Evolutionary conservation across 2,888 invertebrate species (phyloP).

Genomic region (Mimas tiliae): DNA sequence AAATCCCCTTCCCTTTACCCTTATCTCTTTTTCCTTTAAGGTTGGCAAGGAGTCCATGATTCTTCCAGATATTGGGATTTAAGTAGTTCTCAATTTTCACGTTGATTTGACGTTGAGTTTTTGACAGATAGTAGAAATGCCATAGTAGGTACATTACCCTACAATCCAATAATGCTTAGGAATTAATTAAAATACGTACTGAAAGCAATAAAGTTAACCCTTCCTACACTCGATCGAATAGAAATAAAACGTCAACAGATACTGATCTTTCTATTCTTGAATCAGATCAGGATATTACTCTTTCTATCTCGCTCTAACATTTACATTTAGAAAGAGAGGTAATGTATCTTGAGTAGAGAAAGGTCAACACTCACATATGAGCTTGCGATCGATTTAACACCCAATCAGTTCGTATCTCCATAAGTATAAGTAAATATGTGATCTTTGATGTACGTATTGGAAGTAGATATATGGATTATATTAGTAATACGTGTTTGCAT

Average conservation of each 20-base stretch:
- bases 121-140: no score
- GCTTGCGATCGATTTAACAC: conserved; percentile 34
- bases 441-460: not conserved
- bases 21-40: no score
- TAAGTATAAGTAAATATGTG: conserved; percentile 6
- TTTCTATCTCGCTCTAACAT: conserved; percentile 24
- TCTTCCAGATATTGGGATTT: no score
- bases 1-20: no score
- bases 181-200: conserved; percentile 5
- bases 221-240: not conserved
- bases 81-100: no score
- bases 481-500: not conserved
- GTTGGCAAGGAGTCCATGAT: no score
- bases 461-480: not conserved
- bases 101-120: no score
- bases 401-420: conserved; percentile 32
- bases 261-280: conserved; percentile 33
- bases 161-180: not conserved
- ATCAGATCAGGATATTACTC: conserved; percentile 34
- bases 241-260: conserved; percentile 34
- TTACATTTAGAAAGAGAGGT: conserved; percentile 25
- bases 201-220: conserved; percentile 20
- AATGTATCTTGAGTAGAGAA: conserved; percentile 24
- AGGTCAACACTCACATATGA: conserved; percentile 33
- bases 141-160: no score